Conservation (phyloP, 2,797 vertebrate species). For the Mallotus villosus region DNA sequence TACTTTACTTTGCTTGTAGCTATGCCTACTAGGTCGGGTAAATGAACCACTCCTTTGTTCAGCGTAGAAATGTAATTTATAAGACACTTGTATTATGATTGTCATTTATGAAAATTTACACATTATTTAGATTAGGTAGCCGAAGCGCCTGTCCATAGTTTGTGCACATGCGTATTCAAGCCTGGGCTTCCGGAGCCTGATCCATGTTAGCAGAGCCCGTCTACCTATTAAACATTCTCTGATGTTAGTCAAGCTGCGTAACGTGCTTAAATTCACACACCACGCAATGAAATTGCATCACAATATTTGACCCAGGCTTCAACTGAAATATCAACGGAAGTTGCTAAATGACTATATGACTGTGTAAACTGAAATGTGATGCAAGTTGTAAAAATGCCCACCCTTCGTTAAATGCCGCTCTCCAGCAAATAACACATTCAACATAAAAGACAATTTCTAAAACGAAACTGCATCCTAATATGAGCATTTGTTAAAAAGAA, state of each 20-base stretch:
- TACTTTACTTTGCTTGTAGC: conserved; percentile 38
- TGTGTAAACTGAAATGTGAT: not conserved
- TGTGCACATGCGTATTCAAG: not conserved
- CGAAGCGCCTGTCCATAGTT: not conserved
- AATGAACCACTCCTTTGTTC: conserved; percentile 17
- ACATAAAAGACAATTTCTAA: too few relatives aligned
- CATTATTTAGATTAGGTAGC: not conserved
- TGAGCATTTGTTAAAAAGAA: not conserved
- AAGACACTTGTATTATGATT: not conserved
- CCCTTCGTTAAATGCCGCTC: too few relatives aligned
- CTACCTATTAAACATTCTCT: too few relatives aligned
- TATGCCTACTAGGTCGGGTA: conserved; percentile 9
- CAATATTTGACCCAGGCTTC: too few relatives aligned
- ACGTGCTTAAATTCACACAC: not conserved
- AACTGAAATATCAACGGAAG: too few relatives aligned
- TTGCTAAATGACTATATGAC: too few relatives aligned
- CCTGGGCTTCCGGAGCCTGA: not conserved
- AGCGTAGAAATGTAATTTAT: not conserved
- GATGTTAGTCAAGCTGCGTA: not conserved
- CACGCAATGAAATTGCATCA: not conserved
- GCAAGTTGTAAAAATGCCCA: not conserved
- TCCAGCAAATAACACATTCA: too few relatives aligned
- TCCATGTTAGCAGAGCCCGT: not conserved
- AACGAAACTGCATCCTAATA: too few relatives aligned
- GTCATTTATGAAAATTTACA: not conserved